These are phyloP conservation scores for Listrodromus nycthemerus DNA, from an alignment of 2,888 invertebrate genomes.

Conservation along the genomic window DNA sequence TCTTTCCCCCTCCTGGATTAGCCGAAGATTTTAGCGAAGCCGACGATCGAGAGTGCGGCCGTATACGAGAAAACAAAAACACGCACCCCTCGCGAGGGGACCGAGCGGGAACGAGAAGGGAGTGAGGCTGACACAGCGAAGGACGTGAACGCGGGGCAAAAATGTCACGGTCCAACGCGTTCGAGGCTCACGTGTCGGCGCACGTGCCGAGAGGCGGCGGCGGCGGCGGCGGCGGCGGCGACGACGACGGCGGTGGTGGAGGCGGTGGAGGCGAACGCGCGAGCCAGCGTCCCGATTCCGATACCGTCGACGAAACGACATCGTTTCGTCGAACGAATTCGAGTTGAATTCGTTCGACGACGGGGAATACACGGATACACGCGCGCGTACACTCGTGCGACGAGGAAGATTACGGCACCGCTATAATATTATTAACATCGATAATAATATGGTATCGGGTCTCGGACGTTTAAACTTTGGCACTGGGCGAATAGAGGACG, in stretches of 20 bases:
- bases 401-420: not conserved
- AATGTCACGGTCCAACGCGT: slow-evolving; percentile 81
- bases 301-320: too few species aligned
- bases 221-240: too few species aligned
- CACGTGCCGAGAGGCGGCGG: slow-evolving; percentile 81
- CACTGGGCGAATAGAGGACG: slow-evolving; percentile 1
- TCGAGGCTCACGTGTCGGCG: slow-evolving; percentile 81
- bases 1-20: too few species aligned
- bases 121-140: slow-evolving; percentile 53
- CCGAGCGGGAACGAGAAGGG: slow-evolving; percentile 60
- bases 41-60: slow-evolving; percentile 9
- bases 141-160: slow-evolving; percentile 68
- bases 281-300: slow-evolving; percentile 15
- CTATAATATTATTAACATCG: not conserved
- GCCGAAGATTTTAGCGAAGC: not conserved
- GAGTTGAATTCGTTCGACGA: too few species aligned
- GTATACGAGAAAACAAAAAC: slow-evolving; percentile 33
- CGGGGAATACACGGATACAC: not conserved
- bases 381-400: not conserved
- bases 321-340: too few species aligned
- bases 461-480: slow-evolving; percentile 7
- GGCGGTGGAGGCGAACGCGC: slow-evolving; percentile 72
- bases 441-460: not conserved
- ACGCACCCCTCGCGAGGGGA: slow-evolving; percentile 59
- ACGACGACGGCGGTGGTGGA: too few species aligned